phyloP scores from a whole-genome alignment of 2,888 invertebrate genomes.

The Tolmerus cingulatus region DNA sequence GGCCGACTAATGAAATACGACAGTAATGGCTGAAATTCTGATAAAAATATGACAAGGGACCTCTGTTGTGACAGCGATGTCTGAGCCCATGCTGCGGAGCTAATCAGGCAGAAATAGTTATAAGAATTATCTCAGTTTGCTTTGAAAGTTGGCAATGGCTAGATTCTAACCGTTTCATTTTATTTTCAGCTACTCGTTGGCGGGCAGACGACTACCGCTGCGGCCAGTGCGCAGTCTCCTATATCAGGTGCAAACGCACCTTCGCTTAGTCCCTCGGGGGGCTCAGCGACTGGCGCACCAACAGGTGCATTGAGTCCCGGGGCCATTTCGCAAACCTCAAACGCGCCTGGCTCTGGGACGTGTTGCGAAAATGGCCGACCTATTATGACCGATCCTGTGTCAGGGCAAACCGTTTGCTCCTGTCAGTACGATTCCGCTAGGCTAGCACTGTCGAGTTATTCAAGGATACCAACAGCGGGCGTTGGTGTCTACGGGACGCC shows the following conservation, averaged over 20 bases:
- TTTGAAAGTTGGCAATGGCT: neutral
- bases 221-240: constrained; percentile 79
- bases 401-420: constrained; percentile 92
- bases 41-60: constrained; percentile 38
- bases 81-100: constrained; percentile 42
- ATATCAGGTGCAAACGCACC: constrained; percentile 77
- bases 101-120: constrained; percentile 51
- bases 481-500: constrained; percentile 86
- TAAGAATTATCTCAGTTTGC: constrained; percentile 5
- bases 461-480: constrained; percentile 78
- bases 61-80: constrained; percentile 48
- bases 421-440: constrained; percentile 92
- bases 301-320: constrained; percentile 61
- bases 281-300: constrained; percentile 60
- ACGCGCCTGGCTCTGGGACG: constrained; percentile 61
- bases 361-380: constrained; percentile 93
- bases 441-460: constrained; percentile 83
- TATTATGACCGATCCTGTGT: constrained; percentile 90
- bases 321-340: constrained; percentile 62
- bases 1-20: constrained; percentile 18
- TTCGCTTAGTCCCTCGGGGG: constrained; percentile 75
- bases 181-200: constrained; percentile 51
- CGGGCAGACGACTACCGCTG: constrained; percentile 74
- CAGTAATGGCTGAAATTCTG: constrained; percentile 41
- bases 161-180: neutral